phyloP scores from a whole-genome alignment of 2,797 vertebrate species.

The Sebastes elongatus region DNA sequence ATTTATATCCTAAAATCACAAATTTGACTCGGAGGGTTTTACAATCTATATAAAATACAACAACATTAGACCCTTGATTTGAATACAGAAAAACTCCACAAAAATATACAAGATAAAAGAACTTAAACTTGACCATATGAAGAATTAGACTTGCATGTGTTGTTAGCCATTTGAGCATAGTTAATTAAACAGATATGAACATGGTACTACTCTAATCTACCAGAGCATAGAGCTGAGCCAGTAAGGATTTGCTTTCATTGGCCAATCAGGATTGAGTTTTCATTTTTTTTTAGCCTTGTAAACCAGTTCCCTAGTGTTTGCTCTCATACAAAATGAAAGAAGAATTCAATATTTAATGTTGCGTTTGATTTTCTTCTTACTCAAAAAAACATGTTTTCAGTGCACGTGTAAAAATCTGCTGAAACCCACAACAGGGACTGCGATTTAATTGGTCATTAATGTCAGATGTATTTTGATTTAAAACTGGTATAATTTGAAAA shows the following conservation, averaged over 20 bases:
- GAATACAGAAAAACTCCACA: neutral
- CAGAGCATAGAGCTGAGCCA: neutral
- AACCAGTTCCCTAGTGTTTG: conserved; percentile 20
- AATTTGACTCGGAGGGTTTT: too few relatives aligned
- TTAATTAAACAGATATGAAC: neutral
- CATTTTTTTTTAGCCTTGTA: neutral
- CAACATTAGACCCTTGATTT: fast-evolving
- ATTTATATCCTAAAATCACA: too few relatives aligned
- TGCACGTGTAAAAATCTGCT: neutral
- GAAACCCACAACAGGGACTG: neutral
- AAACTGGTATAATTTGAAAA: neutral
- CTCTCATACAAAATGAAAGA: conserved; percentile 30
- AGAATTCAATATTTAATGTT: conserved; percentile 40
- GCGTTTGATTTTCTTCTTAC: conserved; percentile 3
- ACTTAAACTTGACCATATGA: neutral
- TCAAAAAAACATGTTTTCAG: conserved; percentile 12
- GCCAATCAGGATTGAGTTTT: conserved; percentile 25
- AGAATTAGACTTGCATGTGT: neutral
- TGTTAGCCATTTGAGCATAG: neutral
- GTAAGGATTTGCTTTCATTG: neutral
- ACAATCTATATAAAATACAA: too few relatives aligned
- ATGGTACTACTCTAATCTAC: neutral
- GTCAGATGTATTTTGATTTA: neutral
- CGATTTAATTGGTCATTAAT: neutral
- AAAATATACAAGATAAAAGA: neutral